Evolutionary conservation across 2,888 invertebrate species (phyloP).

Genomic region (Hyalella azteca): DNA sequence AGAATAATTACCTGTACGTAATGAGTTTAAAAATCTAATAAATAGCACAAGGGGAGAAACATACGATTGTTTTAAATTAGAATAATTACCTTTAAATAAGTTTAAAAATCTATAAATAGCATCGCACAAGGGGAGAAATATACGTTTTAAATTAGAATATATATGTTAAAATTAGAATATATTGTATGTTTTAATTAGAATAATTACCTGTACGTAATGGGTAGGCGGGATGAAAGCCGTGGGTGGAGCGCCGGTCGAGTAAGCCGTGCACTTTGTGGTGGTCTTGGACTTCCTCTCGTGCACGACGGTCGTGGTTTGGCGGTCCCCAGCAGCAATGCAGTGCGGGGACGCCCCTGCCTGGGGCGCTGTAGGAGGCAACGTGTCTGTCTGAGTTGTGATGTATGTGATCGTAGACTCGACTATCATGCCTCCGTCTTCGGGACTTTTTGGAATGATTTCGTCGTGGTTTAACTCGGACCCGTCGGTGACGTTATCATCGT

Average conservation of each 20-base stretch:
- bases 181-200: too few relatives aligned
- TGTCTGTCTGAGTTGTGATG: slow-evolving; percentile 52
- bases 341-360: slow-evolving; percentile 53
- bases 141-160: too few relatives aligned
- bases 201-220: slow-evolving; percentile 53
- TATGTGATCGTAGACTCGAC: slow-evolving; percentile 56
- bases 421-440: slow-evolving; percentile 46
- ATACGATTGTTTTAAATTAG: too few relatives aligned
- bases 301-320: slow-evolving; percentile 56
- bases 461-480: slow-evolving; percentile 42
- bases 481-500: slow-evolving; percentile 43
- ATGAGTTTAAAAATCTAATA: too few relatives aligned
- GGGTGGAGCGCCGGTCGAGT: slow-evolving; percentile 35
- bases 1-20: slow-evolving; percentile 49
- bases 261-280: slow-evolving; percentile 39
- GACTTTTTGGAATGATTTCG: slow-evolving; percentile 45
- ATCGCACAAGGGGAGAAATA: too few relatives aligned
- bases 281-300: slow-evolving; percentile 49
- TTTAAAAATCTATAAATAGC: too few relatives aligned
- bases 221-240: slow-evolving; percentile 57
- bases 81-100: too few relatives aligned
- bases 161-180: too few relatives aligned
- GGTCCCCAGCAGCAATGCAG: slow-evolving; percentile 53
- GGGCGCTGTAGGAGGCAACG: slow-evolving; percentile 54
- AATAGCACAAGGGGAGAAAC: too few relatives aligned